Evolutionary conservation across 2,888 invertebrate species (phyloP), one percentile per base, ranked within the genome.

Genomic region (Volucella bombylans): DNA sequence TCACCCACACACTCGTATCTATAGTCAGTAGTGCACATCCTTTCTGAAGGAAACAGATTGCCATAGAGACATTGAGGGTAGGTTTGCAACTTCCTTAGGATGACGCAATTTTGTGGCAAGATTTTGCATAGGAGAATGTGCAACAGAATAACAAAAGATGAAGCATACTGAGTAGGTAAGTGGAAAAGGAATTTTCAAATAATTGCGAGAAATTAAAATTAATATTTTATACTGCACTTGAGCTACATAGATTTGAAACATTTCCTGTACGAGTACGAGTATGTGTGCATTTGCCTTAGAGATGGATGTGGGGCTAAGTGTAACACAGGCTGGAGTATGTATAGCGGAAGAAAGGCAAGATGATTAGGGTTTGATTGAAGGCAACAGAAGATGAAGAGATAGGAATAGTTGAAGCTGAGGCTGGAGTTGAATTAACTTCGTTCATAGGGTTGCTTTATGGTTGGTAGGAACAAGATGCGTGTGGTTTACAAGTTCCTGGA

Each of bases 171-270:
- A 12, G 43, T 1, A 57, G 23, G n/a, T 49, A 54, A 67, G 52
- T 73, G 67, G 65, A 77, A 82, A 77, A 65, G 65, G 77, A 71
- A 77, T 77, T 76, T 71, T 41, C 65, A 43, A 71, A 77, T 71
- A 67, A 82, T 77, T 77, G 76, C 59, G 10, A 79, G 69, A 83
- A 83, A 83, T 79, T 83, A 83, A 79, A 82, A 82, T 82, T 82
- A 82, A 82, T 79, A 83, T 79, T 83, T 73, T 74, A 83, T 83
- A 47, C 68, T 69, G 74, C 79, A 79, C 82, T 83, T 79, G 73
- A 83, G 73, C 64, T 31, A 31, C 6, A 31, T 79, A 83, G 79
- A 74, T 79, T 69, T 54, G 52, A 65, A 74, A 74, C 64, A n/a
- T n/a, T n/a, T n/a, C n/a, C n/a, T n/a, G n/a, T n/a, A n/a, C n/a